These are phyloP conservation scores for Nemotelus pantherinus DNA, from an alignment of 2,888 invertebrate genomes.

Conservation along the genomic window DNA sequence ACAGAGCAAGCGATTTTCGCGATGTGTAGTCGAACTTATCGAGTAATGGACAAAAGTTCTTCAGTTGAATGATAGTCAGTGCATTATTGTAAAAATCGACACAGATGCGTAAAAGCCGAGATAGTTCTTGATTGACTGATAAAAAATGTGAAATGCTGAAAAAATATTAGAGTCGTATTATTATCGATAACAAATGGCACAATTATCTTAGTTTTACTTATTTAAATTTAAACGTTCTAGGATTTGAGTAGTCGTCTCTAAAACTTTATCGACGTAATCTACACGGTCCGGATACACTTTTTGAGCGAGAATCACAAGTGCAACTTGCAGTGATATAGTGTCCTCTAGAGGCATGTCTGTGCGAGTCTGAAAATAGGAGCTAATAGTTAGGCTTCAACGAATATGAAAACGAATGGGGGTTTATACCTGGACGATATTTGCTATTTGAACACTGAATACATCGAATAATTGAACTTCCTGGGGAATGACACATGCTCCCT, in stretches of 20 bases:
- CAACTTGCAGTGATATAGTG: constrained; percentile 93
- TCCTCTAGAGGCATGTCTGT: constrained; percentile 96
- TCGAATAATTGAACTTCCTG: constrained; percentile 95
- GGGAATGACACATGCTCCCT: constrained; percentile 72
- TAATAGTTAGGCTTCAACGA: constrained; percentile 9
- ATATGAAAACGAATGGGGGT: not conserved
- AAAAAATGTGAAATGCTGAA: constrained; percentile 62
- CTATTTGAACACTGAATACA: constrained; percentile 97
- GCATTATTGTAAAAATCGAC: constrained; percentile 95
- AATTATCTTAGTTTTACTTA: constrained; percentile 67
- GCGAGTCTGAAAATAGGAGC: constrained; percentile 72
- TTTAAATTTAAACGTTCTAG: constrained; percentile 88
- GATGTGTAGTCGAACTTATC: constrained; percentile 89
- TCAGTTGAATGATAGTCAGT: constrained; percentile 84
- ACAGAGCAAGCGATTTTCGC: constrained; percentile 84
- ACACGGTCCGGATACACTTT: constrained; percentile 96
- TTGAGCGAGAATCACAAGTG: constrained; percentile 92
- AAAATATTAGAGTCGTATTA: constrained; percentile 36
- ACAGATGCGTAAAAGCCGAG: constrained; percentile 92
- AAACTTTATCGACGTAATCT: constrained; percentile 94
- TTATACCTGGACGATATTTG: constrained; percentile 87
- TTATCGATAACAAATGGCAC: not conserved
- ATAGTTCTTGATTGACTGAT: constrained; percentile 90
- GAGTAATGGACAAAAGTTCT: constrained; percentile 87
- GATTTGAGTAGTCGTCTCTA: constrained; percentile 89